Conservation (phyloP, 30 jellyfish, hydroid and myxozoan genomes). For the Turritopsis rubra region DNA sequence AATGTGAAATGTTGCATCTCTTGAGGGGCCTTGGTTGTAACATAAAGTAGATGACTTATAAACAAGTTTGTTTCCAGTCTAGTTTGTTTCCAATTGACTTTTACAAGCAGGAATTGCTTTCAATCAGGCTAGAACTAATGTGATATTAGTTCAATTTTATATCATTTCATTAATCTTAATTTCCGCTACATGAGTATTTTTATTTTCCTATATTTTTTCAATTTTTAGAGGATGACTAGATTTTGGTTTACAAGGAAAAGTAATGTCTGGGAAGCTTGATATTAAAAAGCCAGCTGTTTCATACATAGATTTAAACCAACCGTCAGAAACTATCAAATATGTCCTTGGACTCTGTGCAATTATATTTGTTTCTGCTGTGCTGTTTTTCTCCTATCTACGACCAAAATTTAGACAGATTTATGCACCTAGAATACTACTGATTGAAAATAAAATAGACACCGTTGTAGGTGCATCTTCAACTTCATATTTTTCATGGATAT, state of each 20-base stretch:
- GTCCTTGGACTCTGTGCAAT: conserved; percentile 42
- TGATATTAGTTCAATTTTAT: no score
- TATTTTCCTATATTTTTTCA: no score
- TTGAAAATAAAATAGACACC: conserved; percentile 57
- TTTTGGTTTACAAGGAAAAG: background rate
- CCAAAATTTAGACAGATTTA: conserved; percentile 59
- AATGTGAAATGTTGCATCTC: no score
- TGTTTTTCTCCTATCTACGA: conserved; percentile 67
- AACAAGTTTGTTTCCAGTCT: no score
- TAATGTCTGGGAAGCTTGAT: conserved; percentile 25
- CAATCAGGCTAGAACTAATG: no score
- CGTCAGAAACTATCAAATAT: conserved; percentile 59
- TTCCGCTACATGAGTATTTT: no score
- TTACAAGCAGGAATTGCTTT: background rate
- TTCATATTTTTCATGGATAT: conserved; percentile 77
- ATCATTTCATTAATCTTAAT: no score
- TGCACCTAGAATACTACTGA: conserved; percentile 73
- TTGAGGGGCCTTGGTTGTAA: no score
- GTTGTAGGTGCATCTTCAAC: conserved; percentile 47
- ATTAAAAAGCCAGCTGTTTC: conserved; percentile 19
- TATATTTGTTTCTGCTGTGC: conserved; percentile 35
- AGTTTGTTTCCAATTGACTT: background rate
- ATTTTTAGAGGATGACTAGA: background rate
- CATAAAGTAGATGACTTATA: no score
- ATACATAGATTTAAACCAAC: conserved; percentile 50